A percentile compares a stretch with the other conserved stretches of the same genome.
These are phyloP conservation scores for Cyanoliseus patagonus DNA, from an alignment of 2,113 vertebrate genomes.

Conservation along the genomic window DNA sequence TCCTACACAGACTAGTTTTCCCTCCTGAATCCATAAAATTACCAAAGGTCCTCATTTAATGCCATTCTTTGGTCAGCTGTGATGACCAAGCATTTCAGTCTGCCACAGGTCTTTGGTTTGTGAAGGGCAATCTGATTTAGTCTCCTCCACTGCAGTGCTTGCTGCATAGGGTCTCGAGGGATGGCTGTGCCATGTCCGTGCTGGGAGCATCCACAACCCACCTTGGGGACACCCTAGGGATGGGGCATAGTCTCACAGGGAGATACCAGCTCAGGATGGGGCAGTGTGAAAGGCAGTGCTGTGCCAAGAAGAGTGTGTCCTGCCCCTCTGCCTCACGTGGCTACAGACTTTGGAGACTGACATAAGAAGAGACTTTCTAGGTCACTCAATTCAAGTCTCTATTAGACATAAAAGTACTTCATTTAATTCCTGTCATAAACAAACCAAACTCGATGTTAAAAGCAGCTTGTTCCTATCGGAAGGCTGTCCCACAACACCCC, in stretches of 20 bases:
- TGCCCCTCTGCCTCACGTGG: background rate
- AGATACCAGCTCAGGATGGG: background rate
- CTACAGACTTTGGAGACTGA: background rate
- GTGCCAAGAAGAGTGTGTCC: fast-evolving
- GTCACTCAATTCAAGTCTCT: background rate
- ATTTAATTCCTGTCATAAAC: background rate
- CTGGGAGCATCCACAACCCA: fast-evolving
- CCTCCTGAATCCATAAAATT: background rate
- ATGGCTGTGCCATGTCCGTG: fast-evolving
- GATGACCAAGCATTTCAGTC: background rate
- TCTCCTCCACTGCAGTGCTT: fast-evolving
- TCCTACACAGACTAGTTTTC: background rate
- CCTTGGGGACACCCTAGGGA: background rate
- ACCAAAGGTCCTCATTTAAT: background rate
- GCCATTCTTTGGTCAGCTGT: background rate
- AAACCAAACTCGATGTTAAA: background rate
- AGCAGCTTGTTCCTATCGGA: background rate
- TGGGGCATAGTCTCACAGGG: background rate
- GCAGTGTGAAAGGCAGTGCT: background rate
- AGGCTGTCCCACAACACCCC: background rate
- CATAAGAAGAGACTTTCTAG: background rate
- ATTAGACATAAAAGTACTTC: background rate
- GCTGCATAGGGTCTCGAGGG: background rate
- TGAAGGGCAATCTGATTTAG: background rate
- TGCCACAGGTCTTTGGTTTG: background rate